phyloP scores from a whole-genome alignment of 2,888 invertebrate genomes.

The Cryptus viduatorius region DNA sequence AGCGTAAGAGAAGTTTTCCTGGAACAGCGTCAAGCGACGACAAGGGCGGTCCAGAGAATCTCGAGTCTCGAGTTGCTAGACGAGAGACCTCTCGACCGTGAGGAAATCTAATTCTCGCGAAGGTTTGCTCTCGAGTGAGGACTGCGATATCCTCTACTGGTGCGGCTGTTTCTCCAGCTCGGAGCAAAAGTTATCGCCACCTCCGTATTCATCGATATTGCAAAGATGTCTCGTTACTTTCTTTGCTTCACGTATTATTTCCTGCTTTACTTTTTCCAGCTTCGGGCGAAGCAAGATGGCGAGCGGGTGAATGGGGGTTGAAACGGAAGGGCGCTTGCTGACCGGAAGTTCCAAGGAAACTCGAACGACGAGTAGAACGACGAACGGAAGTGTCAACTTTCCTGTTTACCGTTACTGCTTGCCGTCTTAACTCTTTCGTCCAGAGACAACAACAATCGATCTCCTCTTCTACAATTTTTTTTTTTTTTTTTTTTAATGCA shows the following conservation, averaged over 20 bases:
- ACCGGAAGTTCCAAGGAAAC: conserved; percentile 50
- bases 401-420: conserved; percentile 61
- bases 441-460: not conserved
- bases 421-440: conserved; percentile 20
- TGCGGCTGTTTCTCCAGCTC: not conserved
- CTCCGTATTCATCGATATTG: conserved; percentile 49
- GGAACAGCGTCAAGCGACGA: conserved; percentile 64
- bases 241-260: conserved; percentile 32
- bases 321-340: conserved; percentile 23
- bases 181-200: conserved; percentile 15
- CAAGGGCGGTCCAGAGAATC: conserved; percentile 5
- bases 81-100: conserved; percentile 38
- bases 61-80: conserved; percentile 18
- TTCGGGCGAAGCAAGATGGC: conserved; percentile 3
- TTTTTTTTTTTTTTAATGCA: not conserved
- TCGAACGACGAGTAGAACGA: conserved; percentile 35
- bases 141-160: conserved; percentile 3
- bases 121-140: conserved; percentile 22
- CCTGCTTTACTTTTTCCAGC: conserved; percentile 38
- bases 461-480: not conserved
- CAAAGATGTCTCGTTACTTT: conserved; percentile 48
- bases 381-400: conserved; percentile 67
- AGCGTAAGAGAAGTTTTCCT: conserved; percentile 57
- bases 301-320: not conserved
- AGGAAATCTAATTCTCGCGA: conserved; percentile 42